Conservation (phyloP, 2,797 vertebrate genomes). For the Hippoglossus hippoglossus region DNA sequence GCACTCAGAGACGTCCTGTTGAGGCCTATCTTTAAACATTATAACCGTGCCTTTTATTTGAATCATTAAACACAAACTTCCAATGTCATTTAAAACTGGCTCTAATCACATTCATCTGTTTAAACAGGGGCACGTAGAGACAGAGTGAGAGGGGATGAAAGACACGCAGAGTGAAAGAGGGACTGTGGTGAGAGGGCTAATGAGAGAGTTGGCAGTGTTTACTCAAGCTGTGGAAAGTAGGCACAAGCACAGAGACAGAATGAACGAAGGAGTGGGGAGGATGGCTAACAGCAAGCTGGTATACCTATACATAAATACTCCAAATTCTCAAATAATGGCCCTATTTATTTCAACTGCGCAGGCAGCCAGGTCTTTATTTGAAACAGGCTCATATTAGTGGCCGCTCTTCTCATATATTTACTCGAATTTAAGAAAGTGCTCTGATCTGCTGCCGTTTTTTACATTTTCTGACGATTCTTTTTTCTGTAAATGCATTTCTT, state of each 20-base stretch:
- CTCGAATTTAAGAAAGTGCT: not conserved
- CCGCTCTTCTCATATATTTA: not conserved
- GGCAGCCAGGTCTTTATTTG: conserved; percentile 4
- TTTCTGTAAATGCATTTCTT: not conserved
- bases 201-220: conserved; percentile 81
- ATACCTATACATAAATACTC: conserved; percentile 2
- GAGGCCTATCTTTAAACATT: conserved; percentile 74
- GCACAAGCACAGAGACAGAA: conserved; percentile 54
- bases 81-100: conserved; percentile 81
- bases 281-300: conserved; percentile 28
- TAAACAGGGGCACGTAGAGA: conserved; percentile 76
- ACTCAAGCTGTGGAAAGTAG: conserved; percentile 73
- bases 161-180: conserved; percentile 59
- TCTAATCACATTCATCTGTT: conserved; percentile 86
- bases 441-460: conserved; percentile 6
- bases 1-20: conserved; percentile 50
- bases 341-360: conserved; percentile 1
- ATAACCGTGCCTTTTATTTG: conserved; percentile 77
- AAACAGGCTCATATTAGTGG: not conserved
- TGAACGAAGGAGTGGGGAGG: conserved; percentile 31
- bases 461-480: not conserved
- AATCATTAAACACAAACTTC: conserved; percentile 83
- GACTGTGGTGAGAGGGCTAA: conserved; percentile 74
- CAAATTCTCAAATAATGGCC: conserved; percentile 11
- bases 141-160: conserved; percentile 68